Percentiles rank a stretch among this genome's conserved stretches.
These are phyloP conservation scores for Chloebia gouldiae DNA, from an alignment of 2,113 vertebrate genomes.

Conservation along the genomic window DNA sequence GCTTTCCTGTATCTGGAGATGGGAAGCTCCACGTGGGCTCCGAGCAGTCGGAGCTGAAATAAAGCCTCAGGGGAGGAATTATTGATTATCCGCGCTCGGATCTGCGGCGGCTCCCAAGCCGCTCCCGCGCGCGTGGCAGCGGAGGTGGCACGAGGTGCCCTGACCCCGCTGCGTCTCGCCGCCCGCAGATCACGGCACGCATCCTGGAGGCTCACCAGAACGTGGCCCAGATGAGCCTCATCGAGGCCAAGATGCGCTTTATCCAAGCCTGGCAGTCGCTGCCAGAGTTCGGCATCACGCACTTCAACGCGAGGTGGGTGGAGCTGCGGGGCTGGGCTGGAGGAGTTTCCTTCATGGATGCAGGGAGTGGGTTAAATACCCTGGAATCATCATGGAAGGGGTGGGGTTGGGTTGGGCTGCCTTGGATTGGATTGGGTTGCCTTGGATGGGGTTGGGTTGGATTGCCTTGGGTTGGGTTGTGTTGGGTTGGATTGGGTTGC, in stretches of 20 bases:
- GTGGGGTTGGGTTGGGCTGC: background rate
- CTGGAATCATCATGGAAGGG: fast-evolving
- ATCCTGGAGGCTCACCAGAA: constrained; percentile 98
- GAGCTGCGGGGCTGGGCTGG: background rate
- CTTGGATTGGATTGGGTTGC: no score
- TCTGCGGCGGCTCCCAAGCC: background rate
- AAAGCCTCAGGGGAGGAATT: background rate
- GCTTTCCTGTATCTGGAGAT: background rate
- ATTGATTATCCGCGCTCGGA: background rate
- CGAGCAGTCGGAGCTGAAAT: background rate
- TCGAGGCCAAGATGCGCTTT: constrained; percentile 98
- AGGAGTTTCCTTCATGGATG: no score
- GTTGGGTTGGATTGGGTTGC: fast-evolving
- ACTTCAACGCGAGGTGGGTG: constrained; percentile 92
- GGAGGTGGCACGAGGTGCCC: background rate
- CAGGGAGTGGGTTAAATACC: fast-evolving
- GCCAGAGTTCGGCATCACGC: constrained; percentile 98
- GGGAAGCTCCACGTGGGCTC: background rate
- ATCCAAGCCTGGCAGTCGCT: constrained; percentile 99
- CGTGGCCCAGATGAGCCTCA: constrained; percentile 98
- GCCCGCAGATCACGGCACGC: constrained; percentile 88
- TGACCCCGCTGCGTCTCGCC: constrained; percentile 22
- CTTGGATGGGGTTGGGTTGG: no score
- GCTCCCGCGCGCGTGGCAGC: background rate
- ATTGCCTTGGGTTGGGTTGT: fast-evolving